These are phyloP conservation scores for Lepisosteus osseus DNA, from an alignment of 2,113 vertebrate species.

Conservation along the genomic window DNA sequence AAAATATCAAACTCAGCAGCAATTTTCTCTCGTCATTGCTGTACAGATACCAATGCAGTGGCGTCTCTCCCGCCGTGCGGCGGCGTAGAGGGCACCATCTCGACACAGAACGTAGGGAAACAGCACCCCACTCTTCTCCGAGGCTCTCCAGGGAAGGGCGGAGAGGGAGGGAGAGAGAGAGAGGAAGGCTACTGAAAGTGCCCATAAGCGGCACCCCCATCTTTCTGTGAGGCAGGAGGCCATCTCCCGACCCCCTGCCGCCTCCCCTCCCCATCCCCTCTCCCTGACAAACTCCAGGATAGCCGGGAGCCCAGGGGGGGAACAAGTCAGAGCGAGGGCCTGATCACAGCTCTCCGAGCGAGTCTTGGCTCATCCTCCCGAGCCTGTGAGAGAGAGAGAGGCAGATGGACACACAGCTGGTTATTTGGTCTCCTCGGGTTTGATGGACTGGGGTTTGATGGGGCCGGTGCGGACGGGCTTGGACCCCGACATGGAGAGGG, in stretches of 20 bases:
- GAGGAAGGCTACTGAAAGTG: slow-evolving; percentile 27
- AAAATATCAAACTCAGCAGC: slow-evolving; percentile 64
- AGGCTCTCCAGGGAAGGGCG: slow-evolving; percentile 5
- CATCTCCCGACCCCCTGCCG: too few species aligned
- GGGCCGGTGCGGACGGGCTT: slow-evolving; percentile 97
- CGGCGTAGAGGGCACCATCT: neutral
- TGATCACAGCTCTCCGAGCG: too few species aligned
- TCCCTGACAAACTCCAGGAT: too few species aligned
- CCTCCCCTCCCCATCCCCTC: too few species aligned
- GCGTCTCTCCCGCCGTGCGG: too few species aligned
- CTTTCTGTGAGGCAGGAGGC: slow-evolving; percentile 10
- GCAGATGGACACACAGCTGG: neutral
- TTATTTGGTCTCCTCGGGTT: slow-evolving; percentile 95
- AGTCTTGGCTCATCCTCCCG: too few species aligned
- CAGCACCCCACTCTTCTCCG: slow-evolving; percentile 19
- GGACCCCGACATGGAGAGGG: slow-evolving; percentile 52
- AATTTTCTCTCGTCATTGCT: slow-evolving; percentile 32
- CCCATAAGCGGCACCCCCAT: neutral
- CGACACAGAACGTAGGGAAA: slow-evolving; percentile 17
- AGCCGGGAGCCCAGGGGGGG: too few species aligned
- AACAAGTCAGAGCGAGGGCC: too few species aligned
- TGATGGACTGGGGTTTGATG: slow-evolving; percentile 98
- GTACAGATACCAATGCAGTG: too few species aligned
- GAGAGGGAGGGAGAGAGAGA: slow-evolving; percentile 22
- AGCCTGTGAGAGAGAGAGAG: neutral